These are phyloP conservation scores for Dromaius novaehollandiae DNA, from an alignment of 2,113 vertebrate genomes.

Conservation along the genomic window DNA sequence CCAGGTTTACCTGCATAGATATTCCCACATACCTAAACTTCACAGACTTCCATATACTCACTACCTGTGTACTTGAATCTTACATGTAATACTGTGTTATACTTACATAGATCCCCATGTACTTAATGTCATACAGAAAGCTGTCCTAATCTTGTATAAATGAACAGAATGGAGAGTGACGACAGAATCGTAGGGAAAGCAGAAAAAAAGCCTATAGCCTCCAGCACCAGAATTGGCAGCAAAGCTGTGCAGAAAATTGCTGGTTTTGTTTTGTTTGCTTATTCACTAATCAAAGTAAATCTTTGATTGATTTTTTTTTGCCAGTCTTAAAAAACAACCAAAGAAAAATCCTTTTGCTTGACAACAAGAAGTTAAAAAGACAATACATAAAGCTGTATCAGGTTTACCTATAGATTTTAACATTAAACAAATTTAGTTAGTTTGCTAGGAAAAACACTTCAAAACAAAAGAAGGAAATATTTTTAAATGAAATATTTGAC, in stretches of 20 bases:
- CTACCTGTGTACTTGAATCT: background rate
- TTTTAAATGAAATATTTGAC: background rate
- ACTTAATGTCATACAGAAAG: background rate
- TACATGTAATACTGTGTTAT: background rate
- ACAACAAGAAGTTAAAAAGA: background rate
- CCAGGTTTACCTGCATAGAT: background rate
- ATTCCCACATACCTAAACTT: background rate
- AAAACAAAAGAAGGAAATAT: background rate
- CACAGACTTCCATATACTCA: background rate
- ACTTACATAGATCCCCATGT: background rate
- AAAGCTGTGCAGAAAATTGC: background rate
- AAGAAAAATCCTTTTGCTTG: background rate
- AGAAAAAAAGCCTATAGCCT: background rate
- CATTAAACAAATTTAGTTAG: background rate
- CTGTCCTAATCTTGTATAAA: background rate
- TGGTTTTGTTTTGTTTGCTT: background rate
- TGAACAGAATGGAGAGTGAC: background rate
- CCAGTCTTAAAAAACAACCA: background rate
- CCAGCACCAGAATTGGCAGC: background rate
- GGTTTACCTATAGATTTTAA: background rate
- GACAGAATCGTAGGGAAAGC: background rate
- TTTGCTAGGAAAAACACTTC: background rate
- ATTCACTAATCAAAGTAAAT: background rate
- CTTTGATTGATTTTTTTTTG: background rate
- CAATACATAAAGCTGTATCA: background rate